Base-by-base conservation (phyloP, 2,888 invertebrate genomes). In the Paralinhomoeus sp. region DNA sequence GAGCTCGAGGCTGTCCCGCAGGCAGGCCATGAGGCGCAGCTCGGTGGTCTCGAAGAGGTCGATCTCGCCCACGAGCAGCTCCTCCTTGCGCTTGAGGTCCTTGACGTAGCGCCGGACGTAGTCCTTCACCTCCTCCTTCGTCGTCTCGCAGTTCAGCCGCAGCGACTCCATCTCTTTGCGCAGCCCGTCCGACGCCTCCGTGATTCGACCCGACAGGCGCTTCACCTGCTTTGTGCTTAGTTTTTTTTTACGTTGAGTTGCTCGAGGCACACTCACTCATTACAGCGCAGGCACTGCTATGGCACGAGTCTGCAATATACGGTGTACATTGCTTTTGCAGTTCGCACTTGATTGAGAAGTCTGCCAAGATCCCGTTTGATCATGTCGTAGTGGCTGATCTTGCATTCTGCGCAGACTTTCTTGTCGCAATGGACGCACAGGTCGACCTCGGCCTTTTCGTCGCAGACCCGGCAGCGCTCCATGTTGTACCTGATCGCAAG, bases 351-450 rank as follows among this genome's bases (percentile, higher is more conserved):
- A 62, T 80, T 80, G 62, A 83, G 79, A 47, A 85, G 78, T 60
- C 85, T 74, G 48, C 76, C 72, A 38, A 89, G 81, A 71, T 89
- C 87, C 47, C 87, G 73, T 53, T 85, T 75, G 47, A 91, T 69
- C 52, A 89, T 85, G 63, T 91, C 89, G 77, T 85, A 80, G 65
- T 93, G 91, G 17, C 85, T 83, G 36, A 63, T 63, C 65, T 87
- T 87, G 68, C 97, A 97, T 61, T 87, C 85, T 53, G 80, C 77
- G 66, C 93, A 97, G 50, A 91, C 79, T 68, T 85, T 83, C 62
- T 89, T 85, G 60, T 91, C 87, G 68, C 97, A 97, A 66, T 97
- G 93, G 24, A 80, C 77, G 66, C 93, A 97, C 41, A 75, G 70
- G 22, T 55, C 55, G 34, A 62, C 55, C 46, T 61, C 57, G 7